phyloP scores from a whole-genome alignment of 2,113 vertebrate genomes.

The Mesitornis unicolor region DNA sequence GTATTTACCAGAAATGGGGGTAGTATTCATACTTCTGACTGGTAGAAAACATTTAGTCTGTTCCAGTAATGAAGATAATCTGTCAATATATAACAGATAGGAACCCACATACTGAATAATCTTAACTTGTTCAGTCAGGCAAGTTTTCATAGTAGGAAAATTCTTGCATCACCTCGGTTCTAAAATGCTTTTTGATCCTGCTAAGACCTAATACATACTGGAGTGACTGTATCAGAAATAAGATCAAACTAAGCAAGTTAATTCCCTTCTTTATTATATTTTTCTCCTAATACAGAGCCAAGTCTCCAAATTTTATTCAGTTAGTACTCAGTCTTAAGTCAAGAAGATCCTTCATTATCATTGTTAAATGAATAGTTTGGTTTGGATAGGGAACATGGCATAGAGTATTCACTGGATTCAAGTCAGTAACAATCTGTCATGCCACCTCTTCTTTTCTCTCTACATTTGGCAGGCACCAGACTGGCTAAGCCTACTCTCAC shows the following conservation, averaged over 20 bases:
- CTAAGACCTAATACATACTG: neutral
- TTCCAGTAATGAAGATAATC: neutral
- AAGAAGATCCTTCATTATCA: neutral
- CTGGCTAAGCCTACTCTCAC: neutral
- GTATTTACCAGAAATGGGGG: slow-evolving; percentile 11
- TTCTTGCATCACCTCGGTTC: neutral
- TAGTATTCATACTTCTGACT: slow-evolving; percentile 10
- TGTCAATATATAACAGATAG: neutral
- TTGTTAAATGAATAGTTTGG: neutral
- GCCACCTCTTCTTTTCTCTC: neutral
- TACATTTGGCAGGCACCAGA: neutral
- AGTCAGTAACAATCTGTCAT: neutral
- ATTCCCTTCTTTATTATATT: neutral
- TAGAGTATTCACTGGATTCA: neutral
- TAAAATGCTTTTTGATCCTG: neutral
- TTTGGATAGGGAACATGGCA: neutral
- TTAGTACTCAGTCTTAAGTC: neutral
- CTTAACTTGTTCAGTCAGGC: neutral
- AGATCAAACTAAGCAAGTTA: neutral
- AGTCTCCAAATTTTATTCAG: neutral
- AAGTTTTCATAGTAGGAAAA: neutral
- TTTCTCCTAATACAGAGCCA: neutral
- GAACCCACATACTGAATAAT: neutral
- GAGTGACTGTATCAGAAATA: neutral
- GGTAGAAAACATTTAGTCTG: neutral